Percentiles rank a stretch among this genome's conserved stretches.
phyloP scores from a whole-genome alignment of 2,113 vertebrate genomes.

The Phalacrocorax aristotelis region DNA sequence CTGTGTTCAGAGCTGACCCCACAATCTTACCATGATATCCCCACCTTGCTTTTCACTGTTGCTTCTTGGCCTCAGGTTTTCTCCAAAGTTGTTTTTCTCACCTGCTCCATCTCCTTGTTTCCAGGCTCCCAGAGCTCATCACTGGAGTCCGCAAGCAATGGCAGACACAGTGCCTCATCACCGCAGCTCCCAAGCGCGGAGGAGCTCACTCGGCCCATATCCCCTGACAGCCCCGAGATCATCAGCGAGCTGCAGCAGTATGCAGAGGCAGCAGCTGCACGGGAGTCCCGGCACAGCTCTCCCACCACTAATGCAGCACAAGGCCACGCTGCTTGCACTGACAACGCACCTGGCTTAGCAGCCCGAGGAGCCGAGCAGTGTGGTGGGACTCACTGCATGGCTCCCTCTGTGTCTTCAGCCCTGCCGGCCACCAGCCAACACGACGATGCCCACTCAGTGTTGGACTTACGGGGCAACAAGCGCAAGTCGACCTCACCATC shows the following conservation, averaged over 20 bases:
- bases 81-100: neutral
- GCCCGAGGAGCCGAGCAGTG: constrained; percentile 72
- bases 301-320: constrained; percentile 53
- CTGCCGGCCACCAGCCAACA: constrained; percentile 72
- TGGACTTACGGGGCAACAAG: constrained; percentile 86
- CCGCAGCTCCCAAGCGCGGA: constrained; percentile 81
- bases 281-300: constrained; percentile 70
- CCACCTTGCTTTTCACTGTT: neutral
- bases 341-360: constrained; percentile 41
- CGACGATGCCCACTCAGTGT: constrained; percentile 64
- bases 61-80: neutral
- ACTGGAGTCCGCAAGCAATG: constrained; percentile 78
- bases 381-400: constrained; percentile 71
- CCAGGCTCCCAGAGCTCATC: constrained; percentile 82
- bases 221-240: constrained; percentile 90
- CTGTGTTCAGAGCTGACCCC: neutral
- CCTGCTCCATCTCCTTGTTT: neutral
- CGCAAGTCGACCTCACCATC: constrained; percentile 79
- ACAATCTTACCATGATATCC: neutral
- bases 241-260: constrained; percentile 91
- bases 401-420: constrained; percentile 51
- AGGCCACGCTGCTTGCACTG: constrained; percentile 41
- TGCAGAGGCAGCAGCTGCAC: constrained; percentile 76
- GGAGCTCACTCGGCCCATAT: constrained; percentile 79
- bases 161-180: constrained; percentile 90